Evolutionary conservation across 2,113 vertebrate species (phyloP).

Genomic region (Pterophyllum scalare): DNA sequence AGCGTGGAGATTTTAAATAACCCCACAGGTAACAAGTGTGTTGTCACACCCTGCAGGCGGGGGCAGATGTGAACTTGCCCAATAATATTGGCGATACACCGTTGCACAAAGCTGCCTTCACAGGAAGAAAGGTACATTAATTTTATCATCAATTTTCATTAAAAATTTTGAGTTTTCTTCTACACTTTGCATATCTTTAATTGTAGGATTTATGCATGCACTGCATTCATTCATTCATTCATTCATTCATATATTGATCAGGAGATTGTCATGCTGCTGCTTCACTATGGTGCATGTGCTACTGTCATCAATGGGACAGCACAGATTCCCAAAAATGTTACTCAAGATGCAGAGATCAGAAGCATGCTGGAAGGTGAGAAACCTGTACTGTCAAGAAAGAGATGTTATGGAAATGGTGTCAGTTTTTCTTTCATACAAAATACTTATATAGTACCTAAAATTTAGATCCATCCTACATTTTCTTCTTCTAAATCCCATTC

Average conservation of each 20-base stretch:
- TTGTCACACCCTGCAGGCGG: slow-evolving; percentile 79
- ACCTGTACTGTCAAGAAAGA: background rate
- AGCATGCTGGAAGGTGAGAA: slow-evolving; percentile 93
- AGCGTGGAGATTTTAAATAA: background rate
- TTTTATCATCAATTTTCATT: background rate
- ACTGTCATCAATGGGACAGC: slow-evolving; percentile 93
- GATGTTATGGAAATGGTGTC: background rate
- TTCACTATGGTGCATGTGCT: slow-evolving; percentile 88
- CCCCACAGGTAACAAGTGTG: slow-evolving; percentile 14
- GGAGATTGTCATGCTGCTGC: slow-evolving; percentile 95
- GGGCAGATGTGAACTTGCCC: slow-evolving; percentile 89
- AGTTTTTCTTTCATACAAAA: background rate
- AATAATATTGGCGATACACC: slow-evolving; percentile 95
- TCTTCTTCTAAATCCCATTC: background rate
- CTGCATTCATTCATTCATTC: slow-evolving; percentile 30
- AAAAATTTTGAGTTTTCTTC: background rate
- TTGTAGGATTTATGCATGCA: slow-evolving; percentile 35
- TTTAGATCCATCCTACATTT: background rate
- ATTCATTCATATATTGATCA: slow-evolving; percentile 66
- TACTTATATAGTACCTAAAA: background rate
- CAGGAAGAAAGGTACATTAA: slow-evolving; percentile 88
- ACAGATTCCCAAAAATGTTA: slow-evolving; percentile 92
- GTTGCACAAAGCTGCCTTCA: slow-evolving; percentile 95
- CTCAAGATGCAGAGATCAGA: slow-evolving; percentile 90
- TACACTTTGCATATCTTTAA: slow-evolving; percentile 6